Evolutionary conservation across 1,140 invertebrate genomes (phyloP).

Genomic region (Marisa cornuarietis): DNA sequence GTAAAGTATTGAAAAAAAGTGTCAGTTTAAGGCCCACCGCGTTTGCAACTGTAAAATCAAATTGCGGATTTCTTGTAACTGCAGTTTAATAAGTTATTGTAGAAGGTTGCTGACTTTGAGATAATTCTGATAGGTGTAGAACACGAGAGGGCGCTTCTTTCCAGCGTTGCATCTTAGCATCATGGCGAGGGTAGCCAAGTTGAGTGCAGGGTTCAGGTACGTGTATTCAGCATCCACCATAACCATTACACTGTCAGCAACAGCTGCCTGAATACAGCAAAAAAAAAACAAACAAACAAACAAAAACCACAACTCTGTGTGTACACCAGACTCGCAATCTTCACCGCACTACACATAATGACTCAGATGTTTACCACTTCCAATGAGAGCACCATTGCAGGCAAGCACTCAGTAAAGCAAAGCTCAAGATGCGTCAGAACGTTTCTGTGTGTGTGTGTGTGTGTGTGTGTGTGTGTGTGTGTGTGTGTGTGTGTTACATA

Average conservation of each 20-base stretch:
- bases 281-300: constrained; percentile 2
- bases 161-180: constrained; percentile 88
- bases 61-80: too few species aligned
- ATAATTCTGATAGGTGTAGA: constrained; percentile 94
- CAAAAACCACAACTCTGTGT: neutral
- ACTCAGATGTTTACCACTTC: neutral
- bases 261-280: constrained; percentile 75
- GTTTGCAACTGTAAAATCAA: too few species aligned
- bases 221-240: constrained; percentile 99
- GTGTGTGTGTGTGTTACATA: too few species aligned
- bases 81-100: too few species aligned
- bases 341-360: neutral
- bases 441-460: too few species aligned
- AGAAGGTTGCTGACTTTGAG: constrained; percentile 80
- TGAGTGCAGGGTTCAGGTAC: constrained; percentile 98
- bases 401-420: neutral
- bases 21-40: too few species aligned
- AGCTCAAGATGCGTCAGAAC: too few species aligned
- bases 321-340: neutral
- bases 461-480: too few species aligned
- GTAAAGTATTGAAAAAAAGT: too few species aligned
- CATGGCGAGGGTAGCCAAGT: constrained; percentile 93
- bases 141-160: constrained; percentile 83
- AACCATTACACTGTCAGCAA: constrained; percentile 88
- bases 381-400: neutral